These are phyloP conservation scores for Cardiocondyla obscurior DNA, from an alignment of 1,140 invertebrate genomes.

Conservation along the genomic window DNA sequence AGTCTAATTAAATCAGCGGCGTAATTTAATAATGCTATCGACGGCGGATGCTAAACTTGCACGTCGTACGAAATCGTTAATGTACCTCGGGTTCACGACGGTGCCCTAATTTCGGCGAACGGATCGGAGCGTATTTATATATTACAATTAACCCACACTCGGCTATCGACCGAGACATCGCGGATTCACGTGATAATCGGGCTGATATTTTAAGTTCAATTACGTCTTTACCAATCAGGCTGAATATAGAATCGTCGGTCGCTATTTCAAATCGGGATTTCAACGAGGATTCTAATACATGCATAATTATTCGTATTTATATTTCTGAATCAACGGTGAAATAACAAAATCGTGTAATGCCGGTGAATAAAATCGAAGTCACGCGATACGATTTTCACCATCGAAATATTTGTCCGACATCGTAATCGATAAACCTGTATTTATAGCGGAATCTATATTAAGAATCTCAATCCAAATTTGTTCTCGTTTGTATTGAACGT, in stretches of 20 bases:
- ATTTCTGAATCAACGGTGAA: conserved; percentile 6
- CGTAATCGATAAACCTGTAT: neutral
- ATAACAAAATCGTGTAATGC: conserved; percentile 8
- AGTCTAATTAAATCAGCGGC: neutral
- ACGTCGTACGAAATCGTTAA: neutral
- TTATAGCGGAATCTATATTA: neutral
- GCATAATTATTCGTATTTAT: neutral
- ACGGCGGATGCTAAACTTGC: neutral
- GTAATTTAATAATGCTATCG: neutral
- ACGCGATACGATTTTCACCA: neutral
- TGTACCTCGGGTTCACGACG: neutral
- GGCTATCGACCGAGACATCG: conserved; percentile 31
- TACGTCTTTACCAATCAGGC: conserved; percentile 12
- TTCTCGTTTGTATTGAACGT: neutral
- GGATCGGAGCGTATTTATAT: conserved; percentile 25
- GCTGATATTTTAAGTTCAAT: conserved; percentile 50
- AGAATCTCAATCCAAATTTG: neutral
- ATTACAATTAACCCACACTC: conserved; percentile 17
- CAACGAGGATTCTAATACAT: neutral
- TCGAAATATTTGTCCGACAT: neutral
- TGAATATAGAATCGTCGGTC: conserved; percentile 19
- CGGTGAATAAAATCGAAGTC: neutral
- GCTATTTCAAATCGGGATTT: neutral
- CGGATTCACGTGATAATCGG: neutral
- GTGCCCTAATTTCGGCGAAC: conserved; percentile 3